Conservation (phyloP, 2,113 vertebrate genomes). For the Sylvietta virens region DNA sequence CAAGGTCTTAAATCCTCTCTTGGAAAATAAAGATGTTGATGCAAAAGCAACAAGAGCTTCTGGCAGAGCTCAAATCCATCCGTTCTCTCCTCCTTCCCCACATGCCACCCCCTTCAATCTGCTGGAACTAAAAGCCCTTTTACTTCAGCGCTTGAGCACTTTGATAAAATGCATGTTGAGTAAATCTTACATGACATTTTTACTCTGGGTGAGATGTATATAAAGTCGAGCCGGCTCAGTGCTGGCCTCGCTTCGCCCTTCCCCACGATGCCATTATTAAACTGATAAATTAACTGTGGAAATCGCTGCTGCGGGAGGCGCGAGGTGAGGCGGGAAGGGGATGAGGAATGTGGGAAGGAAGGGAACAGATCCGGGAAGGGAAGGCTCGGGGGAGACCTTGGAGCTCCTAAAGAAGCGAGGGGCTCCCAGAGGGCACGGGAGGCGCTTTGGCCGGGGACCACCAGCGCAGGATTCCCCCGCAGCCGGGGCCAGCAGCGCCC, state of each 20-base stretch:
- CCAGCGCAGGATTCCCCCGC: rapidly evolving
- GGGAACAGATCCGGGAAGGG: background rate
- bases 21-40: conserved; percentile 37
- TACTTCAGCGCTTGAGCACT: conserved; percentile 6
- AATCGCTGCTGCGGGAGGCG: rapidly evolving
- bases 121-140: conserved; percentile 51
- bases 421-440: no score
- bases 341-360: rapidly evolving
- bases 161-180: background rate
- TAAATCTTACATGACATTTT: conserved; percentile 40
- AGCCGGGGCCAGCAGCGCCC: background rate
- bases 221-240: background rate
- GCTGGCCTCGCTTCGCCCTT: background rate
- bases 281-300: background rate
- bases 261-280: background rate
- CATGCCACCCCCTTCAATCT: conserved; percentile 38
- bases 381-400: rapidly evolving
- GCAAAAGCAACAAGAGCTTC: conserved; percentile 21
- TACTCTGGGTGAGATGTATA: background rate
- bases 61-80: conserved; percentile 37
- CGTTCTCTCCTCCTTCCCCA: conserved; percentile 16
- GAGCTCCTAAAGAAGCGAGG: background rate
- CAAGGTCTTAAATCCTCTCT: conserved; percentile 46
- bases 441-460: no score
- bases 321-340: background rate